Conservation (phyloP, 1,140 invertebrate species). For the Temnothorax longispinosus region DNA sequence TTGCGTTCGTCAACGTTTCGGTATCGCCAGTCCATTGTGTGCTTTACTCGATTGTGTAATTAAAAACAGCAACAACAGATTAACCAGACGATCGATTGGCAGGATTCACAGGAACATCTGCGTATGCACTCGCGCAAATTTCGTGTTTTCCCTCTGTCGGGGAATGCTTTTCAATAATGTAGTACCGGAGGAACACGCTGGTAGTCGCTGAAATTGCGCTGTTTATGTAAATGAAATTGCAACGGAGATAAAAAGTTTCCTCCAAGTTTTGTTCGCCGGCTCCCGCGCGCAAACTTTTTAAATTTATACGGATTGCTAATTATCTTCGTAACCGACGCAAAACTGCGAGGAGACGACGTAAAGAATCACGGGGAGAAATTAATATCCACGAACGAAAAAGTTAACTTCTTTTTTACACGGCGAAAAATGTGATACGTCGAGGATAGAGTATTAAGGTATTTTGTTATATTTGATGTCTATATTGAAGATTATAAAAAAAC, state of each 20-base stretch:
- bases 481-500: not conserved
- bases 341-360: not conserved
- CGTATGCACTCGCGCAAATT: not conserved
- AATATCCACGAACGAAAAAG: not conserved
- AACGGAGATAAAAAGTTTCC: slow-evolving; percentile 41
- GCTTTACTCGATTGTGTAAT: slow-evolving; percentile 9
- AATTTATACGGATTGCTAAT: slow-evolving; percentile 53
- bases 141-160: not conserved
- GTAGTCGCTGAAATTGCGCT: slow-evolving; percentile 35
- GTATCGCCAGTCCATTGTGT: not conserved
- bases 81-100: slow-evolving; percentile 17
- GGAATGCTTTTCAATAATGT: slow-evolving; percentile 42
- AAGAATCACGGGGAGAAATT: not conserved
- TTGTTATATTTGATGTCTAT: not conserved
- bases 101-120: not conserved
- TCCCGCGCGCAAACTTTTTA: slow-evolving; percentile 19
- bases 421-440: not conserved
- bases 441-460: not conserved
- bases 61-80: slow-evolving; percentile 33
- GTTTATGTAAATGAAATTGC: slow-evolving; percentile 61
- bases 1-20: not conserved
- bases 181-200: slow-evolving; percentile 15
- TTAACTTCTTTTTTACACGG: not conserved
- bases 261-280: slow-evolving; percentile 33
- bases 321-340: slow-evolving; percentile 37